Evolutionary conservation across 2,113 vertebrate genomes (phyloP), one percentile per base, ranked within the genome.

Genomic region (Polyodon spathula): DNA sequence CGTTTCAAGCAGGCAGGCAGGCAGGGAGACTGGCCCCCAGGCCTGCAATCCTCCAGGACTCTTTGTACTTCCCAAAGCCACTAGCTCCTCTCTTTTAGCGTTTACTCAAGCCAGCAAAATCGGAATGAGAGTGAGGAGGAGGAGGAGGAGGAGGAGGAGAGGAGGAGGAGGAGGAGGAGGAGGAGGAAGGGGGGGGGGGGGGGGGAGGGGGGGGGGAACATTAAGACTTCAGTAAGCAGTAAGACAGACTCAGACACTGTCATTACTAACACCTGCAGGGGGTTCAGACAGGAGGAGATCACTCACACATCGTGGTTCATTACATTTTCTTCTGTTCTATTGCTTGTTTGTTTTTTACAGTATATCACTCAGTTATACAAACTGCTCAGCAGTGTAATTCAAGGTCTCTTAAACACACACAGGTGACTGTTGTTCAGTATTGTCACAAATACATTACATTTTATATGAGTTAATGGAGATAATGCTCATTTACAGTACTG

Each of bases 1-100:
- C n/a, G n/a, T n/a, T n/a, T n/a, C n/a, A 63, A 78, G 71, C 79
- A 77, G 81, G 77, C 72, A 82, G 76, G 83, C 77, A 73, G 72
- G 77, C 78, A 84, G 84, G 79, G 82, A 85, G 84, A 72, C 79
- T 73, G 76, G 79, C 82, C 85, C 81, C 78, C 71, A 76, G 84
- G 85, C 83, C 72, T 79, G 42, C 77, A 78, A 75, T 80, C 79
- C 78, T 80, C 71, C 75, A 82, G 80, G 79, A 84, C 77, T 74
- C 83, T 87, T 87, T 86, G 82, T 86, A 86, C 82, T 81, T 51
- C 69, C 71, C 66, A 79, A 79, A 78, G 69, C 66, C 65, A 63
- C 71, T 67, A 62, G 68, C 60, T 40, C 56, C 53, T 15, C 12
- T 9, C 53, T 54, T 11, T 17, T 7, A 17, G 16, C 16, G n/a